Conservation (phyloP, 2,113 vertebrate genomes). For the Sarotherodon lohbergeri region DNA sequence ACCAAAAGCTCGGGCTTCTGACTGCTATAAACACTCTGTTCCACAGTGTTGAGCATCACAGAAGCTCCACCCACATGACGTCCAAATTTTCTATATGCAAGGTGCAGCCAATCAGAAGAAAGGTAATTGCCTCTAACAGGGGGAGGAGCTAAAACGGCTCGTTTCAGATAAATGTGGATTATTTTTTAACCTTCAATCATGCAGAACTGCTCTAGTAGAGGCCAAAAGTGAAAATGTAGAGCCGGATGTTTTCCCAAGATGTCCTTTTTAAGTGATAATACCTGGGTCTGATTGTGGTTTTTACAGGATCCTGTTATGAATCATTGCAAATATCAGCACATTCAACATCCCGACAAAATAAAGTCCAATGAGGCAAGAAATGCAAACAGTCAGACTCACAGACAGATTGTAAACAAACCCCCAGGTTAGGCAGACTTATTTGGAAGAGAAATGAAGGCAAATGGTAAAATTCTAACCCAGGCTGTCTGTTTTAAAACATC, state of each 20-base stretch:
- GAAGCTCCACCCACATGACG: not conserved
- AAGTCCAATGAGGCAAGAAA: not conserved
- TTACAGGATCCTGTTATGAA: not conserved
- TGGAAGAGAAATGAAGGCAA: not conserved
- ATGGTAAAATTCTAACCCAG: not conserved
- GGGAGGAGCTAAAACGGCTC: not conserved
- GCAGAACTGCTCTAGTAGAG: not conserved
- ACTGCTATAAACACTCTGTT: not conserved
- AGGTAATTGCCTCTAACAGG: not conserved
- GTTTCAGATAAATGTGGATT: not conserved
- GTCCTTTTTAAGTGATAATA: not conserved
- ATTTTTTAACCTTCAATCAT: not conserved
- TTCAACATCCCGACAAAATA: not conserved
- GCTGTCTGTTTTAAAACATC: not conserved
- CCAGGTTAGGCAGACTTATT: not conserved
- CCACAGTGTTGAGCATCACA: not conserved
- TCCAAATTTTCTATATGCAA: not conserved
- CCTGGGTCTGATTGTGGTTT: not conserved
- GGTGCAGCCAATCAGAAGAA: not conserved
- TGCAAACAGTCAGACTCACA: not conserved
- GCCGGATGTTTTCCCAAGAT: too few species aligned
- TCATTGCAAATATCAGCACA: not conserved
- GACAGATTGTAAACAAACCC: not conserved
- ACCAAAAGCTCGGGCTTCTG: not conserved
- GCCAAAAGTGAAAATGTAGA: not conserved